Conservation (phyloP, 2,888 invertebrate species). For the Diadromus collaris region DNA sequence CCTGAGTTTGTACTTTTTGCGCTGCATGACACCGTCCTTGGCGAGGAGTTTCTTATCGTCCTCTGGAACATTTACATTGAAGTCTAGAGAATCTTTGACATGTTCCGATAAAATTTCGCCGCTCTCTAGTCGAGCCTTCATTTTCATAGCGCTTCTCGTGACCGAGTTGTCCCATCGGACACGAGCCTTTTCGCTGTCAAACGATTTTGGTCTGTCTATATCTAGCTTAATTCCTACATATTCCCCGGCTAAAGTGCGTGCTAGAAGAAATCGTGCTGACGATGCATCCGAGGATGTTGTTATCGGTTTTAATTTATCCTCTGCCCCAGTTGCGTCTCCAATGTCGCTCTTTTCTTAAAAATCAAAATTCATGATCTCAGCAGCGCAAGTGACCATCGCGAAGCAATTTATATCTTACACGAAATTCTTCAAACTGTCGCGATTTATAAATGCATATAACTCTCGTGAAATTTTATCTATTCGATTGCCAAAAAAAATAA, state of each 20-base stretch:
- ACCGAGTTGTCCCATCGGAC: slow-evolving; percentile 86
- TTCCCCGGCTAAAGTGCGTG: slow-evolving; percentile 84
- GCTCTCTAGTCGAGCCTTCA: slow-evolving; percentile 84
- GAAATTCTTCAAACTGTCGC: slow-evolving; percentile 20
- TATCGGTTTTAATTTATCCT: slow-evolving; percentile 65
- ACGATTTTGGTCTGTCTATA: slow-evolving; percentile 82
- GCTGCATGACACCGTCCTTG: slow-evolving; percentile 77
- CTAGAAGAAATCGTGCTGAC: slow-evolving; percentile 81
- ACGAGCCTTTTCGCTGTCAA: slow-evolving; percentile 83
- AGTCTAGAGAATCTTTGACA: slow-evolving; percentile 83
- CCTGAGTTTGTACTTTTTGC: slow-evolving; percentile 80
- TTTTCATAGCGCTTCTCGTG: slow-evolving; percentile 83
- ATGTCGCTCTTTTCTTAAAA: slow-evolving; percentile 70
- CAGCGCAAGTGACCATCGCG: slow-evolving; percentile 19
- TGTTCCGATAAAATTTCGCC: slow-evolving; percentile 84
- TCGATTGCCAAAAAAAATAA: slow-evolving; percentile 24
- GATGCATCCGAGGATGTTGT: slow-evolving; percentile 65
- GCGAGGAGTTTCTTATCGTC: slow-evolving; percentile 81
- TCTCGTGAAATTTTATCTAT: neutral
- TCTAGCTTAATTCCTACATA: slow-evolving; percentile 87
- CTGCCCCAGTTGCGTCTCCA: slow-evolving; percentile 61
- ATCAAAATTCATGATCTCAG: slow-evolving; percentile 46
- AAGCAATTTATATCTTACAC: slow-evolving; percentile 4
- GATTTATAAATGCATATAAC: neutral
- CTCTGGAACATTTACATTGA: slow-evolving; percentile 84